Conservation (phyloP, 2,797 vertebrate genomes). For the Anguilla anguilla region DNA sequence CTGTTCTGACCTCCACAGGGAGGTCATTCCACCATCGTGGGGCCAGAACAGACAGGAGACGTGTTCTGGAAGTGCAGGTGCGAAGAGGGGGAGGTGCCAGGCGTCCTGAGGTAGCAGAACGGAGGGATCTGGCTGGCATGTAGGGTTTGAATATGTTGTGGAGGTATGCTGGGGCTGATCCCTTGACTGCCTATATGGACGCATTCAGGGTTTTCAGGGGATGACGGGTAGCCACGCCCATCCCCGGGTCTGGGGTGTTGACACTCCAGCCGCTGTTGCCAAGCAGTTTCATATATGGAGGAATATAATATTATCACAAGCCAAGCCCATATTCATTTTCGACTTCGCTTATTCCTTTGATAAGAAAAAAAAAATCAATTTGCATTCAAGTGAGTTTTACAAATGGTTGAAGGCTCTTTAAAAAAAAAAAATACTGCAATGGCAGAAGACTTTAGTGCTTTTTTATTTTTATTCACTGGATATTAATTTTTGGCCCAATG, state of each 20-base stretch:
- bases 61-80: no score
- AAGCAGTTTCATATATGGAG: background rate
- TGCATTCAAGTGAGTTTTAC: background rate
- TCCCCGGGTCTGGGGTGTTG: background rate
- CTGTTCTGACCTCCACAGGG: no score
- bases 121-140: no score
- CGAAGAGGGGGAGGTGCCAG: no score
- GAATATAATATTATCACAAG: background rate
- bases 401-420: constrained; percentile 9
- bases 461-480: constrained; percentile 54
- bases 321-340: background rate
- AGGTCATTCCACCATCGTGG: no score
- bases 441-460: constrained; percentile 50
- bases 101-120: no score
- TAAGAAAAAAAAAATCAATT: background rate
- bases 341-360: background rate
- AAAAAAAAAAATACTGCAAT: constrained; percentile 23
- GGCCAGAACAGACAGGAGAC: no score
- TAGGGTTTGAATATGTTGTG: no score
- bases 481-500: constrained; percentile 63
- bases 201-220: background rate
- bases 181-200: background rate
- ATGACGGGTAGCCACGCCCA: background rate
- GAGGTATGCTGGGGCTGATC: no score
- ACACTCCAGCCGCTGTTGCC: background rate